A percentile compares a stretch with the other conserved stretches of the same genome.
Evolutionary conservation across 53 echinoderm and acorn worm genomes (phyloP).

Genomic region (Holothuria leucospilota): DNA sequence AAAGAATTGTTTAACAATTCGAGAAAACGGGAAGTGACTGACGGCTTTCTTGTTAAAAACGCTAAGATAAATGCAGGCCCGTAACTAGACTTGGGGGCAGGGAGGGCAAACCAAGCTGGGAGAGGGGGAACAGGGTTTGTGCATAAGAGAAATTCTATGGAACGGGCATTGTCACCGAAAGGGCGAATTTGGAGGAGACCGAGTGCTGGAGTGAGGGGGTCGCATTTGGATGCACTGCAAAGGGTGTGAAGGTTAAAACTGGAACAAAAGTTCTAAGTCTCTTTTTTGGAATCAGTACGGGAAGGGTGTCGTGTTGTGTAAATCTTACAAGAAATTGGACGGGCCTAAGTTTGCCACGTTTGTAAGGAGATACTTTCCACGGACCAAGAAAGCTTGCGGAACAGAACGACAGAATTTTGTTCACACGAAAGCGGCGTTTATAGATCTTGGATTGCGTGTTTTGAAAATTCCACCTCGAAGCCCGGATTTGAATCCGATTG

Average conservation of each 20-base stretch:
- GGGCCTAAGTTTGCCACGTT: neutral
- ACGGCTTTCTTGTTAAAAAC: no score
- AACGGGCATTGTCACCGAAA: neutral
- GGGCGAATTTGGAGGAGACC: neutral
- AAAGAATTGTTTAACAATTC: no score
- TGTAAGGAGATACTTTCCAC: conserved; percentile 5
- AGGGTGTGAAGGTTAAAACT: neutral
- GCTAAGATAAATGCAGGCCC: no score
- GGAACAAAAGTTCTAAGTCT: neutral
- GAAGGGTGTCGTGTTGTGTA: neutral
- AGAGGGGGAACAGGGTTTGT: no score
- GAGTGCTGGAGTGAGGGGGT: neutral
- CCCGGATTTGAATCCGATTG: no score
- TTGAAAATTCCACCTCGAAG: no score
- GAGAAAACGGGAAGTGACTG: no score
- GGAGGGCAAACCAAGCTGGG: no score
- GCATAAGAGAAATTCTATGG: no score
- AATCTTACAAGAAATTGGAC: neutral
- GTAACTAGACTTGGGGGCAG: no score
- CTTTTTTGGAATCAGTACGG: neutral
- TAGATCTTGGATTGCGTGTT: no score
- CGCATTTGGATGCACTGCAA: conserved; percentile 10
- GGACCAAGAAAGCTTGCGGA: neutral
- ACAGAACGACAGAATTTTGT: neutral
- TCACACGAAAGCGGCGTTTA: no score